These are phyloP conservation scores for Palythoa grandiflora DNA, from an alignment of 92 coral and sea anemone species.

Conservation along the genomic window DNA sequence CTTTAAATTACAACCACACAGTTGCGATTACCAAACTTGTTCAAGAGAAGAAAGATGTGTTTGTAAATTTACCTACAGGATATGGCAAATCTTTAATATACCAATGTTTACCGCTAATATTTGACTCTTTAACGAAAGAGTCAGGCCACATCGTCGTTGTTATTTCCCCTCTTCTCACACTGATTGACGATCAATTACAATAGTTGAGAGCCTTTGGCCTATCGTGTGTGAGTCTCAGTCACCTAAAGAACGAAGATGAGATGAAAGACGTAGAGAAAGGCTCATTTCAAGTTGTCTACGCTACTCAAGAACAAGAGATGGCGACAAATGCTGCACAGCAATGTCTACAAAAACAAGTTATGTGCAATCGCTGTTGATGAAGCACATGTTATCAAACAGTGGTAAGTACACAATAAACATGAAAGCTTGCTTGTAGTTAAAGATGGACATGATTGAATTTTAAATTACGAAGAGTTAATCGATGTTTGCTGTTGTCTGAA, in stretches of 20 bases:
- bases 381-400: conserved; percentile 74
- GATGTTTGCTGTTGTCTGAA: too few species aligned
- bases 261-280: conserved; percentile 55
- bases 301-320: conserved; percentile 66
- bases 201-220: conserved; percentile 50
- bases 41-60: too few species aligned
- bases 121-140: not conserved
- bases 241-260: conserved; percentile 49
- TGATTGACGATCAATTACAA: conserved; percentile 47
- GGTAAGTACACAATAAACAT: conserved; percentile 44
- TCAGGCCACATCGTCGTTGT: conserved; percentile 29
- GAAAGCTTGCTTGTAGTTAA: too few species aligned
- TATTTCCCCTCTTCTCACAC: conserved; percentile 31
- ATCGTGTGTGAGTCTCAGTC: conserved; percentile 49
- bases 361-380: conserved; percentile 83
- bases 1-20: too few species aligned
- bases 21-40: too few species aligned
- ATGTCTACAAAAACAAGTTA: conserved; percentile 42
- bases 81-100: too few species aligned
- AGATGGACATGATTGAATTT: not conserved
- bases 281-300: conserved; percentile 36
- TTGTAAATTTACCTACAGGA: not conserved
- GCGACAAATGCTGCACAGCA: conserved; percentile 61
- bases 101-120: not conserved
- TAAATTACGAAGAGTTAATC: not conserved